These are phyloP conservation scores for Ectemnius continuus DNA, from an alignment of 2,888 invertebrate species.

Conservation along the genomic window DNA sequence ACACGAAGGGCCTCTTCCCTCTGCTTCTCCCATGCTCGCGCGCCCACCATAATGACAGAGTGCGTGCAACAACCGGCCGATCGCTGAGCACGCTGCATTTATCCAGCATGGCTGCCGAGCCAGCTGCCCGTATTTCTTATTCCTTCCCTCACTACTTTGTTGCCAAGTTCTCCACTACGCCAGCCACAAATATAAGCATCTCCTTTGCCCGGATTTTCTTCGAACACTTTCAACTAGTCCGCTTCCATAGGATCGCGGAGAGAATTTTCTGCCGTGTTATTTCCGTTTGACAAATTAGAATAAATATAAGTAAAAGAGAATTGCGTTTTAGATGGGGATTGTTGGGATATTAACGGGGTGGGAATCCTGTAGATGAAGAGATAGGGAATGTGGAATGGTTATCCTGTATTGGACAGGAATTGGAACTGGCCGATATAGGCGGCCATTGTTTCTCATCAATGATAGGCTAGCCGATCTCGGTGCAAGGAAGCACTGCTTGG, in stretches of 20 bases:
- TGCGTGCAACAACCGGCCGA: slow-evolving; percentile 51
- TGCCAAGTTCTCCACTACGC: slow-evolving; percentile 22
- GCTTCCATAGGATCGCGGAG: no score
- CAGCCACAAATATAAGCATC: slow-evolving; percentile 11
- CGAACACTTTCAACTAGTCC: background rate
- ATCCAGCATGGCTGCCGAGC: slow-evolving; percentile 71
- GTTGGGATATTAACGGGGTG: background rate
- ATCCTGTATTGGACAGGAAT: background rate
- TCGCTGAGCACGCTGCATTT: slow-evolving; percentile 64
- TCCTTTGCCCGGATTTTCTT: slow-evolving; percentile 38
- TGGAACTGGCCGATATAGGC: slow-evolving; percentile 12
- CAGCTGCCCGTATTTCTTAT: slow-evolving; percentile 27
- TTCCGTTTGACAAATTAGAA: no score
- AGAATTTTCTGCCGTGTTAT: no score
- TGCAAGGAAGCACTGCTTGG: slow-evolving; percentile 30
- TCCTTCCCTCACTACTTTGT: slow-evolving; percentile 37
- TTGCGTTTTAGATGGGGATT: no score
- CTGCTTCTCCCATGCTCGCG: slow-evolving; percentile 45
- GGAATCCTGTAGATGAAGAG: background rate
- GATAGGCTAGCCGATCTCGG: slow-evolving; percentile 25
- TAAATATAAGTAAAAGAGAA: no score
- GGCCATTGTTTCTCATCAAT: slow-evolving; percentile 26
- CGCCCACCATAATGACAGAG: slow-evolving; percentile 76
- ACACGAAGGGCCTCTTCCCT: slow-evolving; percentile 55
- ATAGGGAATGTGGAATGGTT: background rate